Conservation (phyloP, 1,140 invertebrate genomes). For the Galleria mellonella region DNA sequence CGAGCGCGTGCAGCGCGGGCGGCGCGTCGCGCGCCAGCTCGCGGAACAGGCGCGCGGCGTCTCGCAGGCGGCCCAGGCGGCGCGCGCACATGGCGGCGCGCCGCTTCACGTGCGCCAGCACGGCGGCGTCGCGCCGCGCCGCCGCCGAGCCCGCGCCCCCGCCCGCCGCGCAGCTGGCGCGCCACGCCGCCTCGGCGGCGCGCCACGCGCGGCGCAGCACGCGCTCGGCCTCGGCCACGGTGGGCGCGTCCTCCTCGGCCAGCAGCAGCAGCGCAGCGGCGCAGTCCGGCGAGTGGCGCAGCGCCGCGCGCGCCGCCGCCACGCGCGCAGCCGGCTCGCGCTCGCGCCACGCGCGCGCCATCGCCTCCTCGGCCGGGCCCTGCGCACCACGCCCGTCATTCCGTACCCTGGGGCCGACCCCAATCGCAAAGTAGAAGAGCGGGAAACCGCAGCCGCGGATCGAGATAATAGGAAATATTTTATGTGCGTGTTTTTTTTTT, state of each 20-base stretch:
- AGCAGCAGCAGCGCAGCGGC: constrained; percentile 96
- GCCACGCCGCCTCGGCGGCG: constrained; percentile 28
- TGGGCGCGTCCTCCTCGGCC: constrained; percentile 96
- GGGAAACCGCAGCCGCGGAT: background rate
- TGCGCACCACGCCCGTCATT: constrained; percentile 93
- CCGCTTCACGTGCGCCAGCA: constrained; percentile 96
- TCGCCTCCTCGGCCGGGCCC: constrained; percentile 96
- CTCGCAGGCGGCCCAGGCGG: constrained; percentile 93
- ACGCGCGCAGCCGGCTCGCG: constrained; percentile 93
- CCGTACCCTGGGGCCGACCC: constrained; percentile 74
- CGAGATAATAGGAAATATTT: too few relatives aligned
- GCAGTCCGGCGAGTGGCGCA: constrained; percentile 95
- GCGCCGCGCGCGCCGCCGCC: constrained; percentile 92
- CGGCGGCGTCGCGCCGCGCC: constrained; percentile 91
- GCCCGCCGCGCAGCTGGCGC: constrained; percentile 19
- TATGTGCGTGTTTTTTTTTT: too few relatives aligned
- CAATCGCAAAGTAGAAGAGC: background rate
- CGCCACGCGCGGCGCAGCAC: constrained; percentile 33
- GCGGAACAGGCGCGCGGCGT: constrained; percentile 97
- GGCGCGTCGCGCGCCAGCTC: constrained; percentile 98
- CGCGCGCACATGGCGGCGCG: constrained; percentile 97
- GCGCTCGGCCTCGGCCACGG: constrained; percentile 82
- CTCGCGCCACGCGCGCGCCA: constrained; percentile 98
- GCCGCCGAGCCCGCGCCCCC: constrained; percentile 34
- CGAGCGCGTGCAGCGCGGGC: constrained; percentile 96